A percentile compares a stretch with the other conserved stretches of the same genome.
These are phyloP conservation scores for Odontesthes bonariensis DNA, from an alignment of 2,113 vertebrate genomes.

Conservation along the genomic window DNA sequence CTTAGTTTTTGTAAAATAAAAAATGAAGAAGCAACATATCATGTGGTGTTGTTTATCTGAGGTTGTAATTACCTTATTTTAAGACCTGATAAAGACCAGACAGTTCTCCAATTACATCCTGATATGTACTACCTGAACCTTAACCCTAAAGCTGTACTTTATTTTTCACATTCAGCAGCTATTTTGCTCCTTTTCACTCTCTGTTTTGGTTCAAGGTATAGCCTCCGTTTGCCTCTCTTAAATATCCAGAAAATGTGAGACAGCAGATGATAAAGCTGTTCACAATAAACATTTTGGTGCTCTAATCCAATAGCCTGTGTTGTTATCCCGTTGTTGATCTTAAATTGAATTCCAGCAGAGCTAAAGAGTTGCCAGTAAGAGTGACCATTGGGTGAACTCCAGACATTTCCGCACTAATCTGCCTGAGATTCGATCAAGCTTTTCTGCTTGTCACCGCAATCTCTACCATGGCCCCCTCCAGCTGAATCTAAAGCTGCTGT, in stretches of 20 bases:
- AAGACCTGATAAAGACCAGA: neutral
- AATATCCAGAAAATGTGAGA: conserved; percentile 28
- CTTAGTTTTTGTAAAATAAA: too few relatives aligned
- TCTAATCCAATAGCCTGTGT: conserved; percentile 56
- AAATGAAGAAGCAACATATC: too few relatives aligned
- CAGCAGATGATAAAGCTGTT: conserved; percentile 23
- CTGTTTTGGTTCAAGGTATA: too few relatives aligned
- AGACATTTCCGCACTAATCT: conserved; percentile 68
- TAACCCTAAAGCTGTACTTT: neutral
- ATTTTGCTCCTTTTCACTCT: conserved; percentile 29
- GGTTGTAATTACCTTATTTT: neutral
- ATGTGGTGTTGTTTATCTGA: too few relatives aligned
- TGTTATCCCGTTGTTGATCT: conserved; percentile 65
- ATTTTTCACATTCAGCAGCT: conserved; percentile 6
- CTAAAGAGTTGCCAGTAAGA: conserved; percentile 41
- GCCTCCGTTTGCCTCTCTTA: too few relatives aligned
- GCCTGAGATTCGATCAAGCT: conserved; percentile 55
- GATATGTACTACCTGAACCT: neutral
- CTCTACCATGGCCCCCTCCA: conserved; percentile 23
- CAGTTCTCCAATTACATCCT: neutral
- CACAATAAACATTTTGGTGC: conserved; percentile 44
- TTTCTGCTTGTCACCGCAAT: conserved; percentile 47
- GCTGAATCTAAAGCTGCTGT: conserved; percentile 48
- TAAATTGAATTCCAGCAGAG: conserved; percentile 67
- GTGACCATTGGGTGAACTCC: conserved; percentile 72